Percentiles rank a stretch among this genome's conserved stretches.
These are phyloP conservation scores for Spodoptera littoralis DNA, from an alignment of 2,888 invertebrate species.

Conservation along the genomic window DNA sequence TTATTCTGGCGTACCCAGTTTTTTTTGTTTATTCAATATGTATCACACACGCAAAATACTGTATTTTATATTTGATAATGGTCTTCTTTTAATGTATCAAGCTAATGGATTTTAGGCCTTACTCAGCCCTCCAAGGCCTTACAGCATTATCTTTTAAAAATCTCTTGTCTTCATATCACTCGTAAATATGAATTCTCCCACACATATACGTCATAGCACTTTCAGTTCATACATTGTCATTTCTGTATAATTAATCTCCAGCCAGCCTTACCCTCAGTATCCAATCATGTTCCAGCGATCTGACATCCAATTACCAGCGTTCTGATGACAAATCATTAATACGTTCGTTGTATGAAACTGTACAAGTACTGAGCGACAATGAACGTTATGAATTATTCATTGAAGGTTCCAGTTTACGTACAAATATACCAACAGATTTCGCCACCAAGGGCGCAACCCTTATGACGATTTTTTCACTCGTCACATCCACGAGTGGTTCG, in stretches of 20 bases:
- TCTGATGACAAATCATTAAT: slow-evolving; percentile 58
- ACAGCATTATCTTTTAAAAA: too few species aligned
- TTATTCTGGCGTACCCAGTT: too few species aligned
- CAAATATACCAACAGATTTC: slow-evolving; percentile 61
- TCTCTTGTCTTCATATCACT: too few species aligned
- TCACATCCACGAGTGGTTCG: slow-evolving; percentile 51
- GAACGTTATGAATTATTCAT: slow-evolving; percentile 74
- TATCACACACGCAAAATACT: too few species aligned
- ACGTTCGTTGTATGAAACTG: slow-evolving; percentile 45
- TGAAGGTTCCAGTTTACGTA: slow-evolving; percentile 64
- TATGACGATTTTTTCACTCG: slow-evolving; percentile 51
- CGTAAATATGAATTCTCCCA: too few species aligned
- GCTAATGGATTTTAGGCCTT: too few species aligned
- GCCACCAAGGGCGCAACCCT: slow-evolving; percentile 66
- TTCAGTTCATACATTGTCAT: slow-evolving; percentile 26
- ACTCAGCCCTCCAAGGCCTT: too few species aligned
- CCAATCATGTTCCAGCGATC: slow-evolving; percentile 40
- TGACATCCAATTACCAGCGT: slow-evolving; percentile 57
- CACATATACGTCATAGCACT: not conserved
- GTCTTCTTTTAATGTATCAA: too few species aligned
- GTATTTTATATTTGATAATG: too few species aligned
- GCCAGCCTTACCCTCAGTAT: slow-evolving; percentile 32
- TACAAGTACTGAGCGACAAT: slow-evolving; percentile 57
- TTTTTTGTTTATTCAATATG: too few species aligned
- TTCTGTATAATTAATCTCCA: slow-evolving; percentile 35